A percentile compares a stretch with the other conserved stretches of the same genome.
phyloP scores from a whole-genome alignment of 2,797 vertebrate genomes.

The Anableps anableps region DNA sequence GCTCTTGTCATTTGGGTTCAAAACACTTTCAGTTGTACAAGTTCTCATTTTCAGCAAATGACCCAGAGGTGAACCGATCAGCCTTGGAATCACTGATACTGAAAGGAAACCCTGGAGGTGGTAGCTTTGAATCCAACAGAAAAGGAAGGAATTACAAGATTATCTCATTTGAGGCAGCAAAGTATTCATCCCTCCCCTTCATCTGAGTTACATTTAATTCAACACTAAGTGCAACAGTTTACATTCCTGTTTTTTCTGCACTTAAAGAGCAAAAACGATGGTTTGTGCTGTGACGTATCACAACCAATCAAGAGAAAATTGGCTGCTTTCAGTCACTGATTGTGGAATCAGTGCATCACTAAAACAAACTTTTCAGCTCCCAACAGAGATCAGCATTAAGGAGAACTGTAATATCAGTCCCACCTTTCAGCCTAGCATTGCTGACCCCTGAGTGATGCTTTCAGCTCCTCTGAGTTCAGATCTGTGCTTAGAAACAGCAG shows the following conservation, averaged over 20 bases:
- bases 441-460: too few species aligned
- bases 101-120: too few species aligned
- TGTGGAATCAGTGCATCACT: not conserved
- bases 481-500: not conserved
- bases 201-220: not conserved
- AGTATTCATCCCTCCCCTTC: not conserved
- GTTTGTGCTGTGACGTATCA: too few species aligned
- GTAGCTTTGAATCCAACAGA: too few species aligned
- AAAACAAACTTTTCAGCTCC: not conserved
- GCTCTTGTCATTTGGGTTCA: not conserved
- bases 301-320: not conserved
- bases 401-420: not conserved
- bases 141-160: too few species aligned
- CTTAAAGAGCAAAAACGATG: too few species aligned
- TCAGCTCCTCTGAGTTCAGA: not conserved
- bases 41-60: not conserved
- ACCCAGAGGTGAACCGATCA: not conserved
- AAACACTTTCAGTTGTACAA: not conserved
- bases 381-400: not conserved
- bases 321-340: not conserved
- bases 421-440: not conserved
- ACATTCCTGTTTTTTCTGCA: too few species aligned
- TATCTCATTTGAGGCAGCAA: too few species aligned
- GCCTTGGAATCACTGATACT: too few species aligned
- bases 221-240: not conserved